Percentiles rank a stretch among this genome's conserved stretches.
These are phyloP conservation scores for Elachura formosa DNA, from an alignment of 2,113 vertebrate genomes.

Conservation along the genomic window DNA sequence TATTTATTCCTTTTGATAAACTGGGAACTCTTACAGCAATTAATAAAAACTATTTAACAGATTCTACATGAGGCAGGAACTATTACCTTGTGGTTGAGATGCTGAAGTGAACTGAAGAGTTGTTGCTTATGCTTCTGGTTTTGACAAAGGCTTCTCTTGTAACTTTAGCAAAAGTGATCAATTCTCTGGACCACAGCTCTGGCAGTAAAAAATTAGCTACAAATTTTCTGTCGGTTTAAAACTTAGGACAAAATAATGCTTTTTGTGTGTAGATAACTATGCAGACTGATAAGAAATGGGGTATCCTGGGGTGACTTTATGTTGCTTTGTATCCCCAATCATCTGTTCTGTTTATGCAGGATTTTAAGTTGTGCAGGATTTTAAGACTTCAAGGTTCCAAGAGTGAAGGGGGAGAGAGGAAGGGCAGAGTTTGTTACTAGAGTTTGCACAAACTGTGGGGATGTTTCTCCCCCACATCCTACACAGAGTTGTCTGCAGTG, in stretches of 20 bases:
- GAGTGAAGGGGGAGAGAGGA: no score
- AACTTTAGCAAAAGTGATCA: not conserved
- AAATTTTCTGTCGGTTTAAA: not conserved
- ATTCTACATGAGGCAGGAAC: not conserved
- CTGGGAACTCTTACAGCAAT: not conserved
- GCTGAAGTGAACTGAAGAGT: not conserved
- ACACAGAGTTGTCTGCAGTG: no score
- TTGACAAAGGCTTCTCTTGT: not conserved
- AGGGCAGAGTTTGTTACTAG: no score
- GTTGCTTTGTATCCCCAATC: no score
- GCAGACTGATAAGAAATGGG: not conserved
- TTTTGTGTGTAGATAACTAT: not conserved
- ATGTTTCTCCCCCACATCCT: no score
- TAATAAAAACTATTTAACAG: conserved; percentile 29
- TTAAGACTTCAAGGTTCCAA: no score
- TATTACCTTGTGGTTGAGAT: not conserved
- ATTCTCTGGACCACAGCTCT: not conserved
- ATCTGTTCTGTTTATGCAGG: no score
- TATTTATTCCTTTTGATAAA: conserved; percentile 30
- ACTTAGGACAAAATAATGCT: not conserved
- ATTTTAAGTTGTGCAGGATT: no score
- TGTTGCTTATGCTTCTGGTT: not conserved
- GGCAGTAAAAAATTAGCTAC: not conserved
- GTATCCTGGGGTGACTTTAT: no score
- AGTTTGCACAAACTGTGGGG: no score